phyloP scores from a whole-genome alignment of 2,113 vertebrate species.

The Hydrochoerus hydrochaeris region DNA sequence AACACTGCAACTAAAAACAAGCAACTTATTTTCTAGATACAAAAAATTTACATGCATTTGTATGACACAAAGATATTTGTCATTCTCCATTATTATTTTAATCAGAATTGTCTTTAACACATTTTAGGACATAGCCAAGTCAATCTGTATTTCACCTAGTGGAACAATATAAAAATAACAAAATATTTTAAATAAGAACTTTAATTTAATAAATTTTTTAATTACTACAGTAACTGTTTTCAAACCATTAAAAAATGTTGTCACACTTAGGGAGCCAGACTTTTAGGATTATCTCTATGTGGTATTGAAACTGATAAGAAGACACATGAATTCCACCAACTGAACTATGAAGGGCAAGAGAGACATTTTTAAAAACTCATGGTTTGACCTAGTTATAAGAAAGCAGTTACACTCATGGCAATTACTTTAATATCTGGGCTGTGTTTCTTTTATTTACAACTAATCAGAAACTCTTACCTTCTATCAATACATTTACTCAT shows the following conservation, averaged over 20 bases:
- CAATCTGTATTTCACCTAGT: not conserved
- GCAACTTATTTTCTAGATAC: not conserved
- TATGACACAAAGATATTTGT: not conserved
- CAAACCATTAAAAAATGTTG: not conserved
- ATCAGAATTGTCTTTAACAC: not conserved
- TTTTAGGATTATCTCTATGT: not conserved
- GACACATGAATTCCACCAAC: not conserved
- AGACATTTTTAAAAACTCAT: slow-evolving; percentile 8
- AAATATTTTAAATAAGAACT: slow-evolving; percentile 16
- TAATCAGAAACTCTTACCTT: not conserved
- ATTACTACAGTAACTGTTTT: not conserved
- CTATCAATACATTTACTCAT: not conserved
- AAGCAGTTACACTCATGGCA: not conserved
- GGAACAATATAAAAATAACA: not conserved
- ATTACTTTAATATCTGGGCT: not conserved
- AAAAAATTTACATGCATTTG: not conserved
- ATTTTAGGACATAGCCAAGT: not conserved
- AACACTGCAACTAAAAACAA: not conserved
- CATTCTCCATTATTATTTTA: not conserved
- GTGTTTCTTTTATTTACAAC: not conserved
- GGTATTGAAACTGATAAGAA: not conserved
- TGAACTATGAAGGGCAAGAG: not conserved
- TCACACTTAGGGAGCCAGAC: not conserved
- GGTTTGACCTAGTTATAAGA: not conserved
- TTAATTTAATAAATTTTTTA: not conserved